phyloP scores from a whole-genome alignment of 1,140 invertebrate genomes.

The Spodoptera frugiperda region DNA sequence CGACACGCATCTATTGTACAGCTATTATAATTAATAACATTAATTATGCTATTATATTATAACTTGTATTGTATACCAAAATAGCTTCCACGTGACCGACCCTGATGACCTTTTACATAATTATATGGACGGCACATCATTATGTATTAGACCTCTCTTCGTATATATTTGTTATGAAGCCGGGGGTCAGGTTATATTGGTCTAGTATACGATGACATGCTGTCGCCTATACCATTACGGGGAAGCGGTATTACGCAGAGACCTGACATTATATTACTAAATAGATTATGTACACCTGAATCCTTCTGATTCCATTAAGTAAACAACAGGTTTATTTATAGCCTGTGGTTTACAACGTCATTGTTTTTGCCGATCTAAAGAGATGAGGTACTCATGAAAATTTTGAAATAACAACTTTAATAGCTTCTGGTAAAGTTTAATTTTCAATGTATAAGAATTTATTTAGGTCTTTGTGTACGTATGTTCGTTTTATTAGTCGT shows the following conservation, averaged over 20 bases:
- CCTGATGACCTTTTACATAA: conserved; percentile 8
- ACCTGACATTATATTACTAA: neutral
- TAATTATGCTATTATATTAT: no score
- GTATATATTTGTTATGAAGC: neutral
- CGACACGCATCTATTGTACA: neutral
- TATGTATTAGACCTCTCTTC: neutral
- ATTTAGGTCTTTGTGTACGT: no score
- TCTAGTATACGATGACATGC: no score
- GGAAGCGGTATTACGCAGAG: neutral
- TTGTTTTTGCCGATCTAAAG: neutral
- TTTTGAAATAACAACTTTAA: no score
- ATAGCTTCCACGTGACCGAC: neutral
- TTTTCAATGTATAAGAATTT: no score
- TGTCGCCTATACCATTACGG: neutral
- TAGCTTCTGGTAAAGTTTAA: no score
- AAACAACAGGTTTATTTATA: conserved; percentile 13
- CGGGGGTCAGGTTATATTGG: no score
- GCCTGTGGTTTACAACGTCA: neutral
- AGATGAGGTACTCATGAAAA: no score
- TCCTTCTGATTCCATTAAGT: neutral
- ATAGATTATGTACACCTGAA: conserved; percentile 1
- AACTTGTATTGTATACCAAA: neutral
- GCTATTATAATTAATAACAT: conserved; percentile 13
- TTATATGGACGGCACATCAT: neutral
- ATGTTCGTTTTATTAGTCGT: no score